Percentiles rank a stretch among this genome's conserved stretches.
phyloP scores from a whole-genome alignment of 2,888 invertebrate species.

The Meloe dianella region DNA sequence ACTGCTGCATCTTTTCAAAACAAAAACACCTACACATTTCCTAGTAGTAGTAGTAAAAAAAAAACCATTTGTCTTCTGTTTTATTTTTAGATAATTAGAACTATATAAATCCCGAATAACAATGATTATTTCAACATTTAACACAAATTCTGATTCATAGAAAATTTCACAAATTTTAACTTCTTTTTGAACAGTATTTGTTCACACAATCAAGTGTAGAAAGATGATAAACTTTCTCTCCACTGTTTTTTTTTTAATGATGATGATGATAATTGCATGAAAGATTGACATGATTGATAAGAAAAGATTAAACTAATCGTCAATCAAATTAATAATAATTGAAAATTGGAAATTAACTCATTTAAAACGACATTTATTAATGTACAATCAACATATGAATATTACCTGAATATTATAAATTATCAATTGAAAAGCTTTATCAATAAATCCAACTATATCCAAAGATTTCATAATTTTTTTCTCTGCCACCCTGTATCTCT shows the following conservation, averaged over 20 bases:
- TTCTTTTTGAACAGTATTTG: not conserved
- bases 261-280: not conserved
- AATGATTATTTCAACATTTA: not conserved
- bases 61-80: not conserved
- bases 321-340: not conserved
- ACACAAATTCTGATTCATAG: not conserved
- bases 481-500: no score
- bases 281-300: not conserved
- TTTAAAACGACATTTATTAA: not conserved
- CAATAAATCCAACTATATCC: not conserved
- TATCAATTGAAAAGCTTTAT: not conserved
- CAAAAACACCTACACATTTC: not conserved
- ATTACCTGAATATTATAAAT: not conserved
- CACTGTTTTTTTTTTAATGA: not conserved
- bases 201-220: not conserved
- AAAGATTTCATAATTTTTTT: no score
- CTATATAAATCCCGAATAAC: not conserved
- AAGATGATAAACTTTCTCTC: not conserved
- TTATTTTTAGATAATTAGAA: not conserved
- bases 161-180: not conserved
- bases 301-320: not conserved
- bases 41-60: not conserved
- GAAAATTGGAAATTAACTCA: not conserved
- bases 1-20: constrained; percentile 2
- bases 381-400: not conserved